phyloP scores from a whole-genome alignment of 2,888 invertebrate species.

The Clunio marinus region DNA sequence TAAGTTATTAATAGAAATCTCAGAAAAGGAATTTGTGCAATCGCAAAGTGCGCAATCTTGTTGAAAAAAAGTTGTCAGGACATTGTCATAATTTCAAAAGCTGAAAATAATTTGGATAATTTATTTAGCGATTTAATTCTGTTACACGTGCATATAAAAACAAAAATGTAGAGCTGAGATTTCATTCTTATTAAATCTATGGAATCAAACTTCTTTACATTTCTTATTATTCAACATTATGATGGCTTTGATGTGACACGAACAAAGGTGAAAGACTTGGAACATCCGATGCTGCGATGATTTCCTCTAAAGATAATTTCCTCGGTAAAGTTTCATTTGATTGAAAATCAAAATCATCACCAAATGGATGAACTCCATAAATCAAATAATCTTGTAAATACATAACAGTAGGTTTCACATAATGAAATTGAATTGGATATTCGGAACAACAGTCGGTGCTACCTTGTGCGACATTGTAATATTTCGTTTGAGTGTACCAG shows the following conservation, averaged over 20 bases:
- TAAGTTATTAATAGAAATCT: too few relatives aligned
- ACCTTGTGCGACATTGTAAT: constrained; percentile 52
- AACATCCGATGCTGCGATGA: constrained; percentile 4
- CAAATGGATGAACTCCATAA: constrained; percentile 85
- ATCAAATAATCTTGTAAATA: constrained; percentile 91
- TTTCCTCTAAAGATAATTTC: constrained; percentile 39
- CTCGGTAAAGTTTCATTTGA: constrained; percentile 41
- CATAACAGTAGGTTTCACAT: constrained; percentile 85
- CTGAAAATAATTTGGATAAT: too few relatives aligned
- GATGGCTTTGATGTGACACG: neutral
- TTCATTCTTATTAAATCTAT: too few relatives aligned
- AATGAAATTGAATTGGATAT: constrained; percentile 91
- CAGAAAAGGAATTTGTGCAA: too few relatives aligned
- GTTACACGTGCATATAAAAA: too few relatives aligned
- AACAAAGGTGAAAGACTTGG: neutral
- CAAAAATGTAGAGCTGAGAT: too few relatives aligned
- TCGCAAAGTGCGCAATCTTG: too few relatives aligned
- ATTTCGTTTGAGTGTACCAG: constrained; percentile 18
- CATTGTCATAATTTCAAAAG: too few relatives aligned
- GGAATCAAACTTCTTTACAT: too few relatives aligned
- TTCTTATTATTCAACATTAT: neutral
- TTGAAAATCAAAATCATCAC: constrained; percentile 53
- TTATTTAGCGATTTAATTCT: too few relatives aligned
- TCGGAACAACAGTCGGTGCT: constrained; percentile 90
- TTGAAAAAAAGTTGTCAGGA: too few relatives aligned